Evolutionary conservation across 2,113 vertebrate species (phyloP).

Genomic region (Scolopax mira): DNA sequence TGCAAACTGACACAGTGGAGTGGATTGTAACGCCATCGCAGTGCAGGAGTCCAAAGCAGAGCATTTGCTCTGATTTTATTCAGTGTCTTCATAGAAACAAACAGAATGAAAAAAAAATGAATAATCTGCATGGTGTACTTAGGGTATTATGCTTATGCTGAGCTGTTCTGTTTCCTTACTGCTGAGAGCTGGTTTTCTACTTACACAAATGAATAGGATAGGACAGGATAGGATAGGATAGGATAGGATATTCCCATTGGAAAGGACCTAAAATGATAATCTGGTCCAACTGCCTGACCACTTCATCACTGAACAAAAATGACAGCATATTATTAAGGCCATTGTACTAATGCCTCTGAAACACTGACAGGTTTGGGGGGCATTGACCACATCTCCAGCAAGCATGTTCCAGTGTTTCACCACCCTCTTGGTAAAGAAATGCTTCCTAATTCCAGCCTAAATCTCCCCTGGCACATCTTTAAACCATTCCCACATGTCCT

Average conservation of each 20-base stretch:
- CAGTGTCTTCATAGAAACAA: background rate
- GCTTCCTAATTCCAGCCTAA: background rate
- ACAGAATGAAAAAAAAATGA: background rate
- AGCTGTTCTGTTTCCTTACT: background rate
- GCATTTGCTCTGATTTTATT: background rate
- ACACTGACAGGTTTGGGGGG: background rate
- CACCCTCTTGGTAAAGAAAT: background rate
- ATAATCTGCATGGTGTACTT: background rate
- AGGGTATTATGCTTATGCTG: background rate
- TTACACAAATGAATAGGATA: background rate
- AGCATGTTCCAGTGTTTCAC: background rate
- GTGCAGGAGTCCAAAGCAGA: background rate
- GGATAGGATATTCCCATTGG: background rate
- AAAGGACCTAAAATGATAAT: background rate
- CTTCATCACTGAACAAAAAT: background rate
- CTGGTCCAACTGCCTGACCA: background rate
- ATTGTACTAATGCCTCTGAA: background rate
- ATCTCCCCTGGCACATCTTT: background rate
- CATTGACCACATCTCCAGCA: background rate
- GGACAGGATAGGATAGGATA: background rate
- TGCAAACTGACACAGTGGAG: background rate
- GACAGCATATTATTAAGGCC: background rate
- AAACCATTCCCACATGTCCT: background rate
- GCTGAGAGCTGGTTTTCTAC: background rate
- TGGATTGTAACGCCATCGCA: background rate